A percentile compares a stretch with the other conserved stretches of the same genome.
Evolutionary conservation across 2,113 vertebrate species (phyloP).

Genomic region (Marmota flaviventris): DNA sequence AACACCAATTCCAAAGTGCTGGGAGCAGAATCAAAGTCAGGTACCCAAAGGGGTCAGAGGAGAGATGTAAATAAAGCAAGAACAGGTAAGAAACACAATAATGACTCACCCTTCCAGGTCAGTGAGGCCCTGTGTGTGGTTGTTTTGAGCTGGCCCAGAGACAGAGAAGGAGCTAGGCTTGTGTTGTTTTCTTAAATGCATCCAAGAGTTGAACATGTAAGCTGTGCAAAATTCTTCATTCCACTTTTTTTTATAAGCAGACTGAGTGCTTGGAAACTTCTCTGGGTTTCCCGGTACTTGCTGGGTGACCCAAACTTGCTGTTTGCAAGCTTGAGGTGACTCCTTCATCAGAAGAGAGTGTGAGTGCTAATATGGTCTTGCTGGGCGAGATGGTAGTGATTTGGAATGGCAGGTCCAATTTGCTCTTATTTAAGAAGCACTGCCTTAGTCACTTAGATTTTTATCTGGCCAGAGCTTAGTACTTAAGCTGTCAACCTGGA

Average conservation of each 20-base stretch:
- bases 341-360: neutral
- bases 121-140: neutral
- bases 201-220: neutral
- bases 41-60: neutral
- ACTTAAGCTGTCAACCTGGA: slow-evolving; percentile 72
- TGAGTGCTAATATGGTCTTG: slow-evolving; percentile 5
- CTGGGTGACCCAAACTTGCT: neutral
- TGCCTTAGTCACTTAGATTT: slow-evolving; percentile 61
- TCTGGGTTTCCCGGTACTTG: neutral
- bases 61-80: neutral
- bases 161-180: neutral
- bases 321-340: slow-evolving; percentile 16
- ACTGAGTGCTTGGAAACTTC: neutral
- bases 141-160: neutral
- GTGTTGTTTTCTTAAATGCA: neutral
- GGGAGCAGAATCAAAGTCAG: neutral
- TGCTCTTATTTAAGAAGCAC: slow-evolving; percentile 69
- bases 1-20: neutral
- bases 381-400: slow-evolving; percentile 51
- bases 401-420: slow-evolving; percentile 63
- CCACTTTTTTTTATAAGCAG: neutral
- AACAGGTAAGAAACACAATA: neutral
- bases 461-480: slow-evolving; percentile 62
- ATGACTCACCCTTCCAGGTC: neutral
- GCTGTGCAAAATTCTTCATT: neutral